Conservation (phyloP, 2,888 invertebrate genomes). For the Noctua janthina region DNA sequence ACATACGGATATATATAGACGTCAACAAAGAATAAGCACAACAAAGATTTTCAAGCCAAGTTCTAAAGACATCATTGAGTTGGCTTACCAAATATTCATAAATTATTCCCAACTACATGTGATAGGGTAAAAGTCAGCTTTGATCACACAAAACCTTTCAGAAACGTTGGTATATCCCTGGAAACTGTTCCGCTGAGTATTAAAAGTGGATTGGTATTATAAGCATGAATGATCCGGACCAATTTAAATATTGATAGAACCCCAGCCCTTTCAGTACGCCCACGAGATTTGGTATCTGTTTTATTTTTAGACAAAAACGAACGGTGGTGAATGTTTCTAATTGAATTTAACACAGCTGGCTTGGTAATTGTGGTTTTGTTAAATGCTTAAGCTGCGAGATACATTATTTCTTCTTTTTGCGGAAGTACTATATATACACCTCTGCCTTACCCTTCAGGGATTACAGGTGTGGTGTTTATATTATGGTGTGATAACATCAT, state of each 20-base stretch:
- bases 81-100: not conserved
- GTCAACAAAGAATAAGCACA: not conserved
- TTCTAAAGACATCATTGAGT: not conserved
- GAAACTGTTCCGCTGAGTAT: slow-evolving; percentile 33
- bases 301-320: slow-evolving; percentile 14
- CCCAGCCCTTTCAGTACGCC: slow-evolving; percentile 9
- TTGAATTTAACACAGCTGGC: not conserved
- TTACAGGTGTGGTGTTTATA: not conserved
- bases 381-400: not conserved
- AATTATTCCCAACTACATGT: not conserved
- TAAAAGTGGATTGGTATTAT: slow-evolving; percentile 30
- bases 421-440: not conserved
- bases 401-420: not conserved
- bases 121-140: not conserved
- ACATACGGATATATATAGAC: slow-evolving; percentile 1
- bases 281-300: slow-evolving; percentile 2
- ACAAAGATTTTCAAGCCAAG: not conserved
- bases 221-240: slow-evolving; percentile 31
- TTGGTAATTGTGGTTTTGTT: not conserved
- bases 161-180: not conserved
- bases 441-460: not conserved
- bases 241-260: slow-evolving; percentile 57
- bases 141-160: slow-evolving; percentile 20
- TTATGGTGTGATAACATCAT: not conserved
- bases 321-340: not conserved